A percentile compares a stretch with the other conserved stretches of the same genome.
Evolutionary conservation across 2,113 vertebrate genomes (phyloP).

Genomic region (Vicugna pacos): DNA sequence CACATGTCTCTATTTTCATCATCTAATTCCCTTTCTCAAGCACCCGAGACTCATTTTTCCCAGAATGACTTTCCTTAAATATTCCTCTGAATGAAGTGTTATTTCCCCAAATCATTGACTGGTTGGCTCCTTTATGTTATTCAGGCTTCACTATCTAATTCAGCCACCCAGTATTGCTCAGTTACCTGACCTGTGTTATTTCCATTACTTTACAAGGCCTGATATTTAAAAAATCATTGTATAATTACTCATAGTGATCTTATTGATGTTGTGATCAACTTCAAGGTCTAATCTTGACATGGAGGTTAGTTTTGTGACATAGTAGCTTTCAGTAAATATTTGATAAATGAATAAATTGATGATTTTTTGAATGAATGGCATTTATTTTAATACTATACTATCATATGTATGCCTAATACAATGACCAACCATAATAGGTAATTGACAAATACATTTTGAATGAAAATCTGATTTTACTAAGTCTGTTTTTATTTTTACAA

Average conservation of each 20-base stretch:
- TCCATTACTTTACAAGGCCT: not conserved
- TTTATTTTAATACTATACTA: not conserved
- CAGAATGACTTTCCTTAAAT: not conserved
- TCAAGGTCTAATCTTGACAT: not conserved
- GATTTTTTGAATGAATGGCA: not conserved
- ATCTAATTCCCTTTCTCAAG: not conserved
- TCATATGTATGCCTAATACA: not conserved
- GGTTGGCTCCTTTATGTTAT: not conserved
- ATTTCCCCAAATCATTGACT: not conserved
- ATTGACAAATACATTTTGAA: not conserved
- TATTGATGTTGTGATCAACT: not conserved
- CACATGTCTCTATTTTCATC: not conserved
- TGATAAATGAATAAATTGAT: not conserved
- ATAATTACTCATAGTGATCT: not conserved
- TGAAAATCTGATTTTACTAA: slow-evolving; percentile 7
- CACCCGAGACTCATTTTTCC: not conserved
- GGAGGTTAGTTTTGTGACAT: not conserved
- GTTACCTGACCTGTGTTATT: not conserved
- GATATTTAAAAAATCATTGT: not conserved
- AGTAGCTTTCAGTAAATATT: not conserved
- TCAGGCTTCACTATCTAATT: not conserved
- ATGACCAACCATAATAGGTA: not conserved
- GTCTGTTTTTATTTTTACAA: not conserved
- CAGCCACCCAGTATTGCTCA: not conserved
- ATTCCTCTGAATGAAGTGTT: not conserved